Percentiles rank a stretch among this genome's conserved stretches.
phyloP scores from a whole-genome alignment of 1,140 invertebrate genomes.

The Tetragnatha versicolor region DNA sequence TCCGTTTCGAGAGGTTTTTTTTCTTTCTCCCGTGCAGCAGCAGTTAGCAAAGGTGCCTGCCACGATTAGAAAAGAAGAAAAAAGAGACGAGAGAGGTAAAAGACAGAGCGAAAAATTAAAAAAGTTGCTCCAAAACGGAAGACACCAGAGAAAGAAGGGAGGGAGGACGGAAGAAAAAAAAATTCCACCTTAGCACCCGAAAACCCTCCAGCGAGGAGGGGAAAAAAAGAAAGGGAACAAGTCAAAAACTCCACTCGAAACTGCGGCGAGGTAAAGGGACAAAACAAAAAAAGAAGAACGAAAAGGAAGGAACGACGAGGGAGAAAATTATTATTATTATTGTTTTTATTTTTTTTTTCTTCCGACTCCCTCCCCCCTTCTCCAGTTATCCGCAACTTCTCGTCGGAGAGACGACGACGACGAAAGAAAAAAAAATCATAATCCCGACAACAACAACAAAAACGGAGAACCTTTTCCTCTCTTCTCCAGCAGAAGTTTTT shows the following conservation, averaged over 20 bases:
- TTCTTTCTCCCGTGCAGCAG: too few relatives aligned
- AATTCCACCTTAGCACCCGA: too few relatives aligned
- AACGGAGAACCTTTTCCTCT: background rate
- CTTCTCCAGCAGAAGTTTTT: slow-evolving; percentile 47
- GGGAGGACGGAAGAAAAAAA: slow-evolving; percentile 20
- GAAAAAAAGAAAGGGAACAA: slow-evolving; percentile 46
- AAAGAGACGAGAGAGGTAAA: background rate
- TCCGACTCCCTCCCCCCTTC: background rate
- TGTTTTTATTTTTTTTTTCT: slow-evolving; percentile 6
- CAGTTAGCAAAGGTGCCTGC: background rate
- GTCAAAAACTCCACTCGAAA: slow-evolving; percentile 47
- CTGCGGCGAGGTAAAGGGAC: slow-evolving; percentile 8
- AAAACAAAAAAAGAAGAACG: slow-evolving; percentile 9
- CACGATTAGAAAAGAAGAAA: background rate
- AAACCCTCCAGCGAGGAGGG: too few relatives aligned
- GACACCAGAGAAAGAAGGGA: slow-evolving; percentile 38
- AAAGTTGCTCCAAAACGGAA: slow-evolving; percentile 27
- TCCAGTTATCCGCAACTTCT: slow-evolving; percentile 52
- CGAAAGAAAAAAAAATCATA: slow-evolving; percentile 10
- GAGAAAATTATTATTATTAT: slow-evolving; percentile 40
- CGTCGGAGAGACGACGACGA: background rate
- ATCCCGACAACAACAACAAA: slow-evolving; percentile 1
- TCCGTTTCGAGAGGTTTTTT: background rate
- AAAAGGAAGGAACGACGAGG: background rate
- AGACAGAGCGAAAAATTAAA: slow-evolving; percentile 24